Evolutionary conservation across 92 coral and sea anemone genomes (phyloP).

Genomic region (Plumapathes pennacea): DNA sequence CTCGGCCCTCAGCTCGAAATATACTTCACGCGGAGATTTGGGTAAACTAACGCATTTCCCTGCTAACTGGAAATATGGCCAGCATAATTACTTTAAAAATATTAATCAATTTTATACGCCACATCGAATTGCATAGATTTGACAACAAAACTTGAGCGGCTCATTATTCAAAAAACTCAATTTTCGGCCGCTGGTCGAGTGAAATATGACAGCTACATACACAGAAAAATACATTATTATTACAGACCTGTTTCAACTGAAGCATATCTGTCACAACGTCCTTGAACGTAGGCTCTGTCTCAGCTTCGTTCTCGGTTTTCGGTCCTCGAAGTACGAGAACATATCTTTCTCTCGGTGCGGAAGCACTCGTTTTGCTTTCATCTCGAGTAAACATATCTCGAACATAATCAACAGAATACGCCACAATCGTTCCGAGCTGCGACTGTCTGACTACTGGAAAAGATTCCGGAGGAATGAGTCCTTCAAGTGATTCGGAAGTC

Average conservation of each 20-base stretch:
- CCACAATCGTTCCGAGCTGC: constrained; percentile 75
- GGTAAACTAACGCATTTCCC: no score
- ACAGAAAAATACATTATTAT: no score
- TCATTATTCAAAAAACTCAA: no score
- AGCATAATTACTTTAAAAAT: no score
- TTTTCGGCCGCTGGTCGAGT: no score
- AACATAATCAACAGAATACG: constrained; percentile 83
- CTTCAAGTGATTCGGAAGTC: constrained; percentile 52
- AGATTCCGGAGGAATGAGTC: constrained; percentile 69
- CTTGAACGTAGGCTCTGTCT: constrained; percentile 75
- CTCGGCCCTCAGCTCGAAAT: no score
- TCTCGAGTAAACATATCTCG: constrained; percentile 61
- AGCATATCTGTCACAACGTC: constrained; percentile 96
- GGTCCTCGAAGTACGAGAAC: constrained; percentile 85
- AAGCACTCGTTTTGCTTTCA: constrained; percentile 8
- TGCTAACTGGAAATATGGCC: no score
- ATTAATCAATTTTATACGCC: no score
- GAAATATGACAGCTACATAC: no score
- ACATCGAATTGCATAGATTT: no score
- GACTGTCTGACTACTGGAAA: constrained; percentile 88
- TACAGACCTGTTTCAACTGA: constrained; percentile 95
- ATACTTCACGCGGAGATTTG: no score
- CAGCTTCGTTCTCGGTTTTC: constrained; percentile 49
- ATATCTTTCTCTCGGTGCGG: constrained; percentile 69
- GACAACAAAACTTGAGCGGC: no score